These are phyloP conservation scores for Lerista edwardsae DNA, from an alignment of 2,797 vertebrate genomes.

Conservation along the genomic window DNA sequence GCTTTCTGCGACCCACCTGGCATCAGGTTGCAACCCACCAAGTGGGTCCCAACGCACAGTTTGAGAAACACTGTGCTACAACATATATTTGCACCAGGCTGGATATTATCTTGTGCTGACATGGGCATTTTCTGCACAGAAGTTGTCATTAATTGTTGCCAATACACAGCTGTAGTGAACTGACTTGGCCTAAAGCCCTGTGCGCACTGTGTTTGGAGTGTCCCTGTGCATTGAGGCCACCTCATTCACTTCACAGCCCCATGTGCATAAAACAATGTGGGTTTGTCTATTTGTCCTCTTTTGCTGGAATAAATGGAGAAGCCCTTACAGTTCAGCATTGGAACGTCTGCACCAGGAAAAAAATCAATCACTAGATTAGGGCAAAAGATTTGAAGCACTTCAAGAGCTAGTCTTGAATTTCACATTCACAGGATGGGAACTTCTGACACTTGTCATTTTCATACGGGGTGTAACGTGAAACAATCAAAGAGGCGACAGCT, in stretches of 20 bases:
- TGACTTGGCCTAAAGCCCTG: not conserved
- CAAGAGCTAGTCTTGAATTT: not conserved
- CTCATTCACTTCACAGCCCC: not conserved
- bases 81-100: too few species aligned
- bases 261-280: not conserved
- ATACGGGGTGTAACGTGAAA: not conserved
- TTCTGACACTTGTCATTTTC: not conserved
- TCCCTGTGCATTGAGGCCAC: not conserved
- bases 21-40: too few species aligned
- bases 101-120: not conserved
- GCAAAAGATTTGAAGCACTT: not conserved
- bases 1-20: too few species aligned
- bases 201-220: not conserved
- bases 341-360: not conserved
- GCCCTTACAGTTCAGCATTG: too few species aligned
- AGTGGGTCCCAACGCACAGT: too few species aligned
- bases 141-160: not conserved
- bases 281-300: not conserved
- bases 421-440: not conserved
- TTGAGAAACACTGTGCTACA: too few species aligned
- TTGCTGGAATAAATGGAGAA: not conserved
- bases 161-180: not conserved
- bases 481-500: not conserved
- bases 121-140: not conserved
- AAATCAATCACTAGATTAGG: not conserved